These are phyloP conservation scores for Peromyscus eremicus DNA, from an alignment of 2,797 vertebrate genomes.

Conservation along the genomic window DNA sequence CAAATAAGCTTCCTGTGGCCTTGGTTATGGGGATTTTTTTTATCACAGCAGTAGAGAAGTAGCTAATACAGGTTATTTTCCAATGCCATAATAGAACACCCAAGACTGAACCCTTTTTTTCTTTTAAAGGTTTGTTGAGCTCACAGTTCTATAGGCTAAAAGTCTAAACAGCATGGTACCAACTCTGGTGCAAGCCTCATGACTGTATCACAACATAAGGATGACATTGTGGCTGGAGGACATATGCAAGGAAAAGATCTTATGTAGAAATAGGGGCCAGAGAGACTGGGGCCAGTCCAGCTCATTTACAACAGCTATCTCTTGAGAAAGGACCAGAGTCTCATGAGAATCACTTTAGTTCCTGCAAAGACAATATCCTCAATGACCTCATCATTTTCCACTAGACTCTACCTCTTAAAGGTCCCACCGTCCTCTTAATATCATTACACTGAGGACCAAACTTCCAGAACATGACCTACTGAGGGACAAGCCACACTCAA, in stretches of 20 bases:
- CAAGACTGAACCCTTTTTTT: not conserved
- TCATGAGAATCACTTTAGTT: not conserved
- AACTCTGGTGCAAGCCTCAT: not conserved
- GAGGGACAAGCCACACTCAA: not conserved
- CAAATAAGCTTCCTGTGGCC: not conserved
- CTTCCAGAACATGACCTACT: not conserved
- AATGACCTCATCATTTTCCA: not conserved
- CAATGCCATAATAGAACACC: not conserved
- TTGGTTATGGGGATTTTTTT: not conserved
- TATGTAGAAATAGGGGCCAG: not conserved
- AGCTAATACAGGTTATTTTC: not conserved
- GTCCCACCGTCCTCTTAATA: not conserved
- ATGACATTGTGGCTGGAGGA: not conserved
- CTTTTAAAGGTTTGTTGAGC: not conserved
- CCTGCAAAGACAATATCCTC: not conserved
- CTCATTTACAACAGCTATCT: not conserved
- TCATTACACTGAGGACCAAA: not conserved
- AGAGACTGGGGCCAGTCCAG: too few species aligned
- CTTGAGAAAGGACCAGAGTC: not conserved
- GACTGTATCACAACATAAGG: not conserved
- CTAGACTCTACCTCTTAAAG: not conserved
- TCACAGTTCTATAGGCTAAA: not conserved
- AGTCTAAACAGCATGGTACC: not conserved
- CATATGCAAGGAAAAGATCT: too few species aligned
- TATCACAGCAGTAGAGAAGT: not conserved